Conservation (phyloP, 2,888 invertebrate genomes). For the Mycalesis mineus region DNA sequence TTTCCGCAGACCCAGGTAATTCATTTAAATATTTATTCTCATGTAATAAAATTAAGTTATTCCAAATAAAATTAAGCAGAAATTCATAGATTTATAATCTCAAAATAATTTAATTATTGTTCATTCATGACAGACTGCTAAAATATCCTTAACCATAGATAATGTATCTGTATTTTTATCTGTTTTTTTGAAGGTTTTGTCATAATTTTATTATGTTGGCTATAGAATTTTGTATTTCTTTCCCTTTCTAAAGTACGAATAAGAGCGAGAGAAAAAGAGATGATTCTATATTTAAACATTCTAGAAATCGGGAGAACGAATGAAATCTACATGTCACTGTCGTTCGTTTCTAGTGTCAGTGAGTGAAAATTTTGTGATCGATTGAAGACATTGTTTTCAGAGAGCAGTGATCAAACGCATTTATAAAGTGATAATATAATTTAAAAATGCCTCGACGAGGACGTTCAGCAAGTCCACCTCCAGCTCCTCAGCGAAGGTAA, state of each 20-base stretch:
- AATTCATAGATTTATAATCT: too few species aligned
- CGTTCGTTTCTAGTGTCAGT: not conserved
- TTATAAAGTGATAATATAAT: conserved; percentile 18
- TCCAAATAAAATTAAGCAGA: too few species aligned
- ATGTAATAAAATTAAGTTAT: not conserved
- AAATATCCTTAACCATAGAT: too few species aligned
- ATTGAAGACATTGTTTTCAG: conserved; percentile 18
- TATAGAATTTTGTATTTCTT: not conserved
- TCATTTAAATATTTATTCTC: not conserved
- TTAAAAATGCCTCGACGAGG: conserved; percentile 84
- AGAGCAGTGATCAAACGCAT: conserved; percentile 10
- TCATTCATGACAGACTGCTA: too few species aligned
- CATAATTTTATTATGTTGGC: not conserved
- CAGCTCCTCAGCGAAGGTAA: conserved; percentile 80
- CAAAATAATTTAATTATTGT: too few species aligned
- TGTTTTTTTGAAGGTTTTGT: too few species aligned
- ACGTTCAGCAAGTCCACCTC: conserved; percentile 84
- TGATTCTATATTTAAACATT: conserved; percentile 50
- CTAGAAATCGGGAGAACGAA: conserved; percentile 43
- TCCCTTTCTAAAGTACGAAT: not conserved
- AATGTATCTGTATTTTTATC: not conserved
- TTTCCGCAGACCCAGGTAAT: not conserved
- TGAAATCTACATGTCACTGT: conserved; percentile 31
- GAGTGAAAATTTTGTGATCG: not conserved
- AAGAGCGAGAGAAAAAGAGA: conserved; percentile 24